Base-by-base conservation (phyloP, 2,113 vertebrate genomes). In the Bufo gargarizans region DNA sequence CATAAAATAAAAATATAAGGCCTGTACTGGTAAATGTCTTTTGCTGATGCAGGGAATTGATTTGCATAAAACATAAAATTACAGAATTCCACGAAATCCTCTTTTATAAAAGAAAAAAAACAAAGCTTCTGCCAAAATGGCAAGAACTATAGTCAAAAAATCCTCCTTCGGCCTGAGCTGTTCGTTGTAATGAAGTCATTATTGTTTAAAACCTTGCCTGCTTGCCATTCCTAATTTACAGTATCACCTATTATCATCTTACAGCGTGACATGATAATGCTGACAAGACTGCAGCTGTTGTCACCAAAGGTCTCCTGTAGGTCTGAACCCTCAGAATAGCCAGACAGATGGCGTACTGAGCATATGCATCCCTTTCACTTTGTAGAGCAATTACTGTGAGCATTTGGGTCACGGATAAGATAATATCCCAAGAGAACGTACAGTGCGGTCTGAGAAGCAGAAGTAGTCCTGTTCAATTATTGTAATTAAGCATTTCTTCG, bases 341-440 rank as follows among this genome's bases (percentile, higher is more conserved):
- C 76, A 43, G 47, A 49, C 87, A 88, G 81, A 88, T 88, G 87
- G 87, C 47, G 16, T 49, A 88, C 71, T 67, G 49, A 88, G 58
- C 81, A 77, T 84, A 82, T 83, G 80, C 80, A 83, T 77, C 59
- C 4, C 69, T 88, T 88, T 84, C 87, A 84, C 81, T 88, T 88
- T 84, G 80, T 84, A 88, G 87, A 88, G 87, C 81, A 88, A 84
- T 84, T 77, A 83, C 4, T 67, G 80, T 88, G 87, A 88, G 71
- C 87, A 88, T 88, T 88, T 88, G 81, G 87, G 87, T 88, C 87
- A 84, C 47, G 53, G 80, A 88, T 88, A 84, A 84, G 71, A 88
- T 77, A 50, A 84, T 83, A 77, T 77, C 87, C 81, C 87, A 84
- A 12, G 80, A 77, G 81, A 78, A 88, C 22, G 45, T 5, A 20